Conservation (phyloP, 1,140 invertebrate genomes). For the Neodiprion pinetum region DNA sequence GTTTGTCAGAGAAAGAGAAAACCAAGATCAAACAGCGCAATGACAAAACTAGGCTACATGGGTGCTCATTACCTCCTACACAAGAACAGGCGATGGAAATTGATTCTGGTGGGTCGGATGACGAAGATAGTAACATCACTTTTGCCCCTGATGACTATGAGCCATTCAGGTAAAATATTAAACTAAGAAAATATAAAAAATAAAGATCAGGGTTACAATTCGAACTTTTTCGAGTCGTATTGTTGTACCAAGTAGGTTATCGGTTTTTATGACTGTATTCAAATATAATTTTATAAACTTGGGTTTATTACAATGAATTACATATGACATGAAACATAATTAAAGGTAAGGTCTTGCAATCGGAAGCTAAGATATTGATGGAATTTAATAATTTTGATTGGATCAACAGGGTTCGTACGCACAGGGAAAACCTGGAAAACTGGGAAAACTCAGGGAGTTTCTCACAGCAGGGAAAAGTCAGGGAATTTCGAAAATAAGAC, state of each 20-base stretch:
- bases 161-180: constrained; percentile 59
- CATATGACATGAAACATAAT: too few species aligned
- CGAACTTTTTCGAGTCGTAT: neutral
- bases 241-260: neutral
- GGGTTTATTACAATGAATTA: too few species aligned
- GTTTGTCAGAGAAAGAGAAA: constrained; percentile 69
- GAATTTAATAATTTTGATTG: too few species aligned
- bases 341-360: too few species aligned
- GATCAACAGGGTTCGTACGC: too few species aligned
- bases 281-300: too few species aligned
- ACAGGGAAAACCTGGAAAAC: too few species aligned
- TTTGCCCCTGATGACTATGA: constrained; percentile 90
- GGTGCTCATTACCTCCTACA: constrained; percentile 68
- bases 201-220: neutral
- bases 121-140: constrained; percentile 67
- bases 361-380: too few species aligned
- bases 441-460: too few species aligned
- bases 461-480: too few species aligned
- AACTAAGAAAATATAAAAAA: constrained; percentile 15
- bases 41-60: constrained; percentile 69
- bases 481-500: too few species aligned
- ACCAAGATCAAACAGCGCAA: constrained; percentile 47
- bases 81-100: constrained; percentile 46
- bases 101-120: constrained; percentile 64
- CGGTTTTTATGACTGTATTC: too few species aligned